Base-by-base conservation (phyloP, 1,140 invertebrate genomes). In the Drosophila equinoxialis region DNA sequence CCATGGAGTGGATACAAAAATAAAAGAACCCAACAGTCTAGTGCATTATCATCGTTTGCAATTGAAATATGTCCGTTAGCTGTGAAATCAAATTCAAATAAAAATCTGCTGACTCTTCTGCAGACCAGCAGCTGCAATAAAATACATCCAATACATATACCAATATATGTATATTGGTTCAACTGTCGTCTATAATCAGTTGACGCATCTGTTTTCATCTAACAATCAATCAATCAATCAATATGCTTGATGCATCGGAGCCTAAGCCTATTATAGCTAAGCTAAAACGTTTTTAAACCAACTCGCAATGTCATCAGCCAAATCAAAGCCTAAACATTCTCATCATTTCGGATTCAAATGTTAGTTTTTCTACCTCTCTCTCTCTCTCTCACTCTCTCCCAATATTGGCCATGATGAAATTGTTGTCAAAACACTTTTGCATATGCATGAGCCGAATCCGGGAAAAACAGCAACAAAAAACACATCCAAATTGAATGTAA, bases 61-160 rank as follows among this genome's bases (percentile, higher is more conserved):
- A 67, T 77, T 70, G 54, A 71, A 71, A 77, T 54, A 42, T 42
- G 13, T 8, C 55, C 42, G 62, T 65, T 61, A 26, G 55, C 51
- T 65, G 35, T 51, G 13, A 73, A 74, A 74, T 59, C 58, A 68
- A 77, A 74, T 55, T 76, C 42, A 42, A 65, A 73, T 73, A 73
- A 60, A 51, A 59, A 64, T 68, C 42, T 67, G 42, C 26, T 45
- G 45, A 17, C 26, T 39, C 57, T 11, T 33, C 39, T 33, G 33
- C 57, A 51, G 33, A 42, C 17, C 45, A 45, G 13, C 39, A 70
- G 51, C 42, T 65, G 42, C 6, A 58, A 3, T 8, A n/a, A 0
- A 10, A 10, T 69, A 37, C 5, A 6, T 45, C 23, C 13, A 26
- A 26, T 26, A 5, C 26, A 0, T 26, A 26, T 26, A 26, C 5